These are phyloP conservation scores for Megaleporinus macrocephalus DNA, from an alignment of 2,113 vertebrate species.

Conservation along the genomic window DNA sequence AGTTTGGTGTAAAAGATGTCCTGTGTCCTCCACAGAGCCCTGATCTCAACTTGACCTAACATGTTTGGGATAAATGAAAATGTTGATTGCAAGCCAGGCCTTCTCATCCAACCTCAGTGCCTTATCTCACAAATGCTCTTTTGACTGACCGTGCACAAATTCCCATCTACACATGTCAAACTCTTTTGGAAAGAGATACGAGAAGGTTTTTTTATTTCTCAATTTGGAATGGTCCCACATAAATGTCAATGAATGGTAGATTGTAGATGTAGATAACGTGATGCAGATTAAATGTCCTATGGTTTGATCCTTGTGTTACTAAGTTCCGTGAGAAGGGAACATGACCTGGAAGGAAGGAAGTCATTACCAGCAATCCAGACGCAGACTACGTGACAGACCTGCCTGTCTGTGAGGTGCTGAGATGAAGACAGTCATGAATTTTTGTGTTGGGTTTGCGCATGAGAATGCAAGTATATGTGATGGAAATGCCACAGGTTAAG, in stretches of 20 bases:
- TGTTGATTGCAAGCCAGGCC: too few species aligned
- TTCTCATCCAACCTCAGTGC: too few species aligned
- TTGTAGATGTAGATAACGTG: background rate
- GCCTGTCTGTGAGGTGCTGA: background rate
- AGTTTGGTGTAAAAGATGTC: too few species aligned
- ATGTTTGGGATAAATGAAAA: too few species aligned
- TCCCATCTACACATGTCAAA: too few species aligned
- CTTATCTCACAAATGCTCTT: too few species aligned
- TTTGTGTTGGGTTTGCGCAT: conserved; percentile 6
- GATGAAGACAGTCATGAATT: background rate
- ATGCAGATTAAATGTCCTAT: background rate
- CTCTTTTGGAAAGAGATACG: too few species aligned
- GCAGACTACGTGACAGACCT: conserved; percentile 20
- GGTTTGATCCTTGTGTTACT: background rate
- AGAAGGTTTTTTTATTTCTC: too few species aligned
- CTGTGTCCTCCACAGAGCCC: too few species aligned
- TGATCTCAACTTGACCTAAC: too few species aligned
- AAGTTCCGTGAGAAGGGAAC: background rate
- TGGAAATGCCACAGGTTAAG: background rate
- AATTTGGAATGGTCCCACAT: too few species aligned
- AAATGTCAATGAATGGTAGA: background rate
- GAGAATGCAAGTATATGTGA: background rate
- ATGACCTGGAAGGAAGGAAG: conserved; percentile 22
- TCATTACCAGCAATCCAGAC: conserved; percentile 13
- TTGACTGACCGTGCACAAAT: too few species aligned